Evolutionary conservation across 2,888 invertebrate genomes (phyloP).

Genomic region (Lasiommata megera): DNA sequence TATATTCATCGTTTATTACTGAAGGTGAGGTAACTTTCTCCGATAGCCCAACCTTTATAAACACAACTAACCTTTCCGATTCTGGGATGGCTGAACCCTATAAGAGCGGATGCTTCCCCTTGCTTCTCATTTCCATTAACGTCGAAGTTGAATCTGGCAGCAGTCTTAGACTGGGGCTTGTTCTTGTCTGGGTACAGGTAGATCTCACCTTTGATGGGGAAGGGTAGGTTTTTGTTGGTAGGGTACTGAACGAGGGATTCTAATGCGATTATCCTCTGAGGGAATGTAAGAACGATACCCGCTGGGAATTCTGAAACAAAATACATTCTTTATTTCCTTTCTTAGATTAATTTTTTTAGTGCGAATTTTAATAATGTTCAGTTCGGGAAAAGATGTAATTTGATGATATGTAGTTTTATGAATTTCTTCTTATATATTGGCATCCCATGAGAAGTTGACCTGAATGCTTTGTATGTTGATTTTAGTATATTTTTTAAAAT

Average conservation of each 20-base stretch:
- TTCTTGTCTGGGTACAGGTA: conserved; percentile 87
- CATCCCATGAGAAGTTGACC: too few species aligned
- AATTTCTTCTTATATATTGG: too few species aligned
- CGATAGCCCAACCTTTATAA: too few species aligned
- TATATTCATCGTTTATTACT: too few species aligned
- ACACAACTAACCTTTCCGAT: conserved; percentile 82
- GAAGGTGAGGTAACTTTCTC: too few species aligned
- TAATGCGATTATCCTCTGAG: conserved; percentile 84
- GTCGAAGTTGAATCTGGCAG: conserved; percentile 78
- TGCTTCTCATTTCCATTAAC: conserved; percentile 70
- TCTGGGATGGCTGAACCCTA: conserved; percentile 85
- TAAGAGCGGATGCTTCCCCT: conserved; percentile 75
- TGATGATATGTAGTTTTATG: too few species aligned
- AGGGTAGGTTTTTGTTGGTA: conserved; percentile 66
- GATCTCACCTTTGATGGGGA: conserved; percentile 83
- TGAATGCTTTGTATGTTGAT: too few species aligned
- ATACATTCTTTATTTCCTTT: background rate
- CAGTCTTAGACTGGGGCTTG: conserved; percentile 85
- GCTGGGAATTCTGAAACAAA: conserved; percentile 53
- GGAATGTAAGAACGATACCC: conserved; percentile 83
- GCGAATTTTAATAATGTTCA: too few species aligned
- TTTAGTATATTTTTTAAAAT: too few species aligned
- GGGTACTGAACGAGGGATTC: conserved; percentile 80
- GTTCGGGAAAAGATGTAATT: too few species aligned
- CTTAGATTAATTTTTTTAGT: too few species aligned